phyloP scores from a whole-genome alignment of 1,140 invertebrate species.

The Brachionus manjavacas region DNA sequence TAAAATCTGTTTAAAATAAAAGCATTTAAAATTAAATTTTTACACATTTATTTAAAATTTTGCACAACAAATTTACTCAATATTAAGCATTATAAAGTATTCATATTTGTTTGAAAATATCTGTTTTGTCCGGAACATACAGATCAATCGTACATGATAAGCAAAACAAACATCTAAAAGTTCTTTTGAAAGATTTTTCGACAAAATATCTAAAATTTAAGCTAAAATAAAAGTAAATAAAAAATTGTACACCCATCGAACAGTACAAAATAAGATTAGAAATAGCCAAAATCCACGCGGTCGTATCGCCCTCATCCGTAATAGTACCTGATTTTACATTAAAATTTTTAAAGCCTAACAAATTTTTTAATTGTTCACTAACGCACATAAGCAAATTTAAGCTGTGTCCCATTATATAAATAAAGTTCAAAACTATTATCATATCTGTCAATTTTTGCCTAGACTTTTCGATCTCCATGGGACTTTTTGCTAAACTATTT shows the following conservation, averaged over 20 bases:
- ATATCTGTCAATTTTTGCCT: neutral
- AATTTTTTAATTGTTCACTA: slow-evolving; percentile 9
- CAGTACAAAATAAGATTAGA: slow-evolving; percentile 9
- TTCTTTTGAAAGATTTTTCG: neutral
- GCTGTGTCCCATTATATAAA: neutral
- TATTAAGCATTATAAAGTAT: neutral
- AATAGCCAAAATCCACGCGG: neutral
- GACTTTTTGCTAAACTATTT: neutral
- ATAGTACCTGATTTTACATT: neutral
- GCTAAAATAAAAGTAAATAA: slow-evolving; percentile 27
- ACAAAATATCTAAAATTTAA: slow-evolving; percentile 19
- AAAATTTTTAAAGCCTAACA: slow-evolving; percentile 11
- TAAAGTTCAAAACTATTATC: neutral
- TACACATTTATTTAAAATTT: too few species aligned
- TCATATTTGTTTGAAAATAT: slow-evolving; percentile 4
- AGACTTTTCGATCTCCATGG: neutral
- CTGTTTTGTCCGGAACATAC: neutral
- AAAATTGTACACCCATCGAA: neutral
- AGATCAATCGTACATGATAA: neutral
- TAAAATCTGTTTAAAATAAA: too few species aligned
- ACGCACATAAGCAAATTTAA: slow-evolving; percentile 4
- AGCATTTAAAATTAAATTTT: too few species aligned
- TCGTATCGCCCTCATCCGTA: neutral
- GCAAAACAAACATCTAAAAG: slow-evolving; percentile 3
- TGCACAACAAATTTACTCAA: too few species aligned